Evolutionary conservation across 2,113 vertebrate species (phyloP).

Genomic region (Tachysurus fulvidraco): DNA sequence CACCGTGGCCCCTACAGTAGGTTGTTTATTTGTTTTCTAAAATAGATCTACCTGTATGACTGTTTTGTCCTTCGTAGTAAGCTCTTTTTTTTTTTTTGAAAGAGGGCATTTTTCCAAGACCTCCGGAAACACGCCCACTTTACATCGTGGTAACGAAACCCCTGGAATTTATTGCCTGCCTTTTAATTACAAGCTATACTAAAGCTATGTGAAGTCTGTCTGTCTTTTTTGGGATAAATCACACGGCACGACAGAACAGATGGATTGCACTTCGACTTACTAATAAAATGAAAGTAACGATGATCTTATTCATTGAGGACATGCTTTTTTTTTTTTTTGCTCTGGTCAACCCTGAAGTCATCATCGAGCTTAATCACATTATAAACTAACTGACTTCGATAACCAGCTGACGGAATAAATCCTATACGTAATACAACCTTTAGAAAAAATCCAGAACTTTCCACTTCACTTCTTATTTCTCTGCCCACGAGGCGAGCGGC

Average conservation of each 20-base stretch:
- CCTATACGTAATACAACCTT: background rate
- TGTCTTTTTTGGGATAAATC: background rate
- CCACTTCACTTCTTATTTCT: background rate
- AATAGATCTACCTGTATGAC: too few relatives aligned
- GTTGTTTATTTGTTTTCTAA: too few relatives aligned
- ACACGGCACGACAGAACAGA: background rate
- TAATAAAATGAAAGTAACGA: background rate
- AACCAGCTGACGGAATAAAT: background rate
- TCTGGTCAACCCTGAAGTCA: background rate
- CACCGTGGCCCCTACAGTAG: too few relatives aligned
- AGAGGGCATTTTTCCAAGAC: too few relatives aligned
- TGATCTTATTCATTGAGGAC: background rate
- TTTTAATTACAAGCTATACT: too few relatives aligned
- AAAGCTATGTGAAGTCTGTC: background rate
- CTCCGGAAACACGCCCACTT: too few relatives aligned
- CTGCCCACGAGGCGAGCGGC: conserved; percentile 39
- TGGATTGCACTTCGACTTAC: background rate
- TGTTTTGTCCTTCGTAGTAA: too few relatives aligned
- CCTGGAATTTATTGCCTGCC: too few relatives aligned
- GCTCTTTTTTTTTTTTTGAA: too few relatives aligned
- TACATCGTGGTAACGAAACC: too few relatives aligned
- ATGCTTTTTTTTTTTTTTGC: background rate
- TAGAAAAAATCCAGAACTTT: background rate
- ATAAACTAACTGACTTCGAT: background rate
- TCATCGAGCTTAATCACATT: background rate